Evolutionary conservation across 2,113 vertebrate species (phyloP).

Genomic region (Sterrhoptilus dennistouni): DNA sequence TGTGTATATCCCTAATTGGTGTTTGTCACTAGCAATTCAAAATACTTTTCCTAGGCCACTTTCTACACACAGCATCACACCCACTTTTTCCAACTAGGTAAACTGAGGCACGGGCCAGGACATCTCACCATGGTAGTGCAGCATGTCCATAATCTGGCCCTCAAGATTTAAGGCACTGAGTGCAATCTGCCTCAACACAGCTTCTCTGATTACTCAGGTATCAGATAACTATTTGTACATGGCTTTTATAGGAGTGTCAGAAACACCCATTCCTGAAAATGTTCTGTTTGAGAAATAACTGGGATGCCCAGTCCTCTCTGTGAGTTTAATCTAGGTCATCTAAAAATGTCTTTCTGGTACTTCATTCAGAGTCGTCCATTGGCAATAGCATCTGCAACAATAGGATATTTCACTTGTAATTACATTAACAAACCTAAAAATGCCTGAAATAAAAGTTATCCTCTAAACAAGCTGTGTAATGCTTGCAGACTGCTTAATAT

Average conservation of each 20-base stretch:
- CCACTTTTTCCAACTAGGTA: not conserved
- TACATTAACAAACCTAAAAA: not conserved
- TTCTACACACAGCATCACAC: not conserved
- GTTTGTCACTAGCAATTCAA: not conserved
- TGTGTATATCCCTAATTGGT: not conserved
- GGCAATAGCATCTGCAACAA: not conserved
- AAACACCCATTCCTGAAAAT: not conserved
- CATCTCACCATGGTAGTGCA: not conserved
- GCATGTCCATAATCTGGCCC: not conserved
- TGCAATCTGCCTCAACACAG: not conserved
- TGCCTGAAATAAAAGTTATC: not conserved
- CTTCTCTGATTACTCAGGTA: not conserved
- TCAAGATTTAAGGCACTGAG: not conserved
- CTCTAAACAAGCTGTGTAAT: not conserved
- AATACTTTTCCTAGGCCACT: not conserved
- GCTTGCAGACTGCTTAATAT: not conserved
- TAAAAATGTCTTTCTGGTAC: not conserved
- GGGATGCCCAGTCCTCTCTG: not conserved
- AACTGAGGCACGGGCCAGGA: not conserved
- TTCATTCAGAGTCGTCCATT: not conserved
- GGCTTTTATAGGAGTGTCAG: not conserved
- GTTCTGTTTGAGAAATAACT: not conserved
- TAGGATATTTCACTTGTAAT: not conserved
- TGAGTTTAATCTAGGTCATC: not conserved
- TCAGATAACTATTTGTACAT: not conserved